Evolutionary conservation across 1,140 invertebrate genomes (phyloP).

Genomic region (Tigriopus japonicus): DNA sequence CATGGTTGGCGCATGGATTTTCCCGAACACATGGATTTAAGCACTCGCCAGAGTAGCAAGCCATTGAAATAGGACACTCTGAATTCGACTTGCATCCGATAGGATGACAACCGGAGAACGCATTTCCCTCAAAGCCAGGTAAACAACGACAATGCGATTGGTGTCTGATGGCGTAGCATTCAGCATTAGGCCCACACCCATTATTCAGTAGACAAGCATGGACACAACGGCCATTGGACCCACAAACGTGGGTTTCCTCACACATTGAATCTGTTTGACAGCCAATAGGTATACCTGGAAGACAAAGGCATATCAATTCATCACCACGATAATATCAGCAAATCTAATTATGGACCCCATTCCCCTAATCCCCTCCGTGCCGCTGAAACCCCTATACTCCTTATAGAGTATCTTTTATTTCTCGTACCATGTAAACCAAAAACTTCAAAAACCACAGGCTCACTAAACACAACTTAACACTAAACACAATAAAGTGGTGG

Average conservation of each 20-base stretch:
- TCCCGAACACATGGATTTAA: conserved; percentile 54
- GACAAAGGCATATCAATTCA: no score
- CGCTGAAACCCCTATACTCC: no score
- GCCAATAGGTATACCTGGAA: conserved; percentile 38
- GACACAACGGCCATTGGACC: conserved; percentile 55
- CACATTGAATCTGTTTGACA: conserved; percentile 60
- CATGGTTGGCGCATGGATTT: conserved; percentile 50
- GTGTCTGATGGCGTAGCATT: conserved; percentile 56
- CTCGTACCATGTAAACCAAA: no score
- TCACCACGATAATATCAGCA: no score
- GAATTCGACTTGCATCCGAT: conserved; percentile 71
- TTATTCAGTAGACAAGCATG: conserved; percentile 57
- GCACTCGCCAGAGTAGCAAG: conserved; percentile 67
- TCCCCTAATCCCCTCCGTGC: no score
- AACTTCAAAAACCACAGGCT: no score
- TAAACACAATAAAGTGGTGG: no score
- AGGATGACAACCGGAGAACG: conserved; percentile 45
- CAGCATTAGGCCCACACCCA: conserved; percentile 58
- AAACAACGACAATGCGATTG: conserved; percentile 54
- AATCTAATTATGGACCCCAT: no score
- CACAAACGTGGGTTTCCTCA: conserved; percentile 46
- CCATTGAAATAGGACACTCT: conserved; percentile 61
- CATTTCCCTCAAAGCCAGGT: conserved; percentile 58
- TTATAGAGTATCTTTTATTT: no score
- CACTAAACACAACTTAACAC: no score